Conservation (phyloP, 2,888 invertebrate genomes). For the Mythimna albipuncta region DNA sequence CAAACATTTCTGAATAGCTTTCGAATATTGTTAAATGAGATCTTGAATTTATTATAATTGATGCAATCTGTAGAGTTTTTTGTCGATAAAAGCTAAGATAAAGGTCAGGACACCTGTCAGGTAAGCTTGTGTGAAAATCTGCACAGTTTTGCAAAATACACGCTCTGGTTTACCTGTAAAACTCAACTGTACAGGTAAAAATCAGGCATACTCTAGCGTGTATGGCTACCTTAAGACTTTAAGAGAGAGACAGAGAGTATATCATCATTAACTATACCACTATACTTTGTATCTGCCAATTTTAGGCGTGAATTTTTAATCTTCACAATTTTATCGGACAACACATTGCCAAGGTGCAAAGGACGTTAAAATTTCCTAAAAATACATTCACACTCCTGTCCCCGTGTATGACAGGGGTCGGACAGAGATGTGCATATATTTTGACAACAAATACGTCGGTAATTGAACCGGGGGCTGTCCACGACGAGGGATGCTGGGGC, state of each 20-base stretch:
- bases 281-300: too few species aligned
- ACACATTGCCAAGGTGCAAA: background rate
- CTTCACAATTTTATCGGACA: background rate
- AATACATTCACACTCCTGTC: slow-evolving; percentile 52
- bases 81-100: background rate
- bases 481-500: slow-evolving; percentile 59
- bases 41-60: slow-evolving; percentile 49
- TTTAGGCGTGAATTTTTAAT: background rate
- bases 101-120: too few species aligned
- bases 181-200: too few species aligned
- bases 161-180: too few species aligned
- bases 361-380: slow-evolving; percentile 48
- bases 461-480: slow-evolving; percentile 76
- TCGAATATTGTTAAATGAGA: slow-evolving; percentile 46
- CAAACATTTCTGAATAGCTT: slow-evolving; percentile 65
- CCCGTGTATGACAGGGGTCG: slow-evolving; percentile 62
- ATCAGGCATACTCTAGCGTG: too few species aligned
- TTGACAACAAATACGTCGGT: slow-evolving; percentile 83
- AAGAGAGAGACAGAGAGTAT: too few species aligned
- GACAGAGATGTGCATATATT: slow-evolving; percentile 75
- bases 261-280: too few species aligned
- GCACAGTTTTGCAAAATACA: too few species aligned
- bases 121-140: too few species aligned
- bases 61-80: background rate
- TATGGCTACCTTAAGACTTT: too few species aligned